Base-by-base conservation (phyloP, 2,888 invertebrate genomes). In the Xanthia icteritia region DNA sequence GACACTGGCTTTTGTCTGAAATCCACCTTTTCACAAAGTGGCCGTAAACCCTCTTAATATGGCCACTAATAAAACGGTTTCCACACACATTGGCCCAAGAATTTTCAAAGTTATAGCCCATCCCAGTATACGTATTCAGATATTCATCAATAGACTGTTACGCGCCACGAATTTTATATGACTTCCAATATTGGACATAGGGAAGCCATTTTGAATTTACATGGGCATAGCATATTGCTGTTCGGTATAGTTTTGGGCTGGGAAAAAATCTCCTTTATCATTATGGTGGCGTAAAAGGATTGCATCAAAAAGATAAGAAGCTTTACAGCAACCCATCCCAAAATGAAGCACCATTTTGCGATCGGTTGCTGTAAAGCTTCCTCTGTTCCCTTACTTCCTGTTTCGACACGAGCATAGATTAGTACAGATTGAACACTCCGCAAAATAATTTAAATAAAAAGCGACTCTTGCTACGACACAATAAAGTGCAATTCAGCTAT, bases 151-250 rank as follows among this genome's bases (percentile, higher is more conserved):
- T 31, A 11, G 31, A 6, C 42, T 15, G 45, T 23, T 36, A n/a
- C 6, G 15, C 56, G 60, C 42, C 17, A 45, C 42, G 23, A 68
- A 68, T 61, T 61, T 69, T 45, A 27, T 77, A 61, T 39, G 64
- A 20, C 60, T 6, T 5, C 17, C 42, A 69, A 77, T 60, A 77
- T 77, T n/a, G 51, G 31, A 5, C 51, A 77, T 0, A 5, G n/a
- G 9, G 56, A 11, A 15, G 67, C 31, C 48, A 60, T 76, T 76
- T 76, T 76, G 66, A 76, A 76, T 76, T 76, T 31, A 20, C 4
- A 39, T 23, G 13, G 20, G 20, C 0, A 8, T 42, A 58, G 3
- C 48, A 65, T 56, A 17, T 56, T 75, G 36, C 48, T 11, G 5
- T 23, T 48, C 2, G 15, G 58, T 74, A 11, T 27, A 39, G 27